These are phyloP conservation scores for Crambe crambe DNA, from an alignment of 37 sponge, comb jelly and placozoan genomes.

Conservation along the genomic window DNA sequence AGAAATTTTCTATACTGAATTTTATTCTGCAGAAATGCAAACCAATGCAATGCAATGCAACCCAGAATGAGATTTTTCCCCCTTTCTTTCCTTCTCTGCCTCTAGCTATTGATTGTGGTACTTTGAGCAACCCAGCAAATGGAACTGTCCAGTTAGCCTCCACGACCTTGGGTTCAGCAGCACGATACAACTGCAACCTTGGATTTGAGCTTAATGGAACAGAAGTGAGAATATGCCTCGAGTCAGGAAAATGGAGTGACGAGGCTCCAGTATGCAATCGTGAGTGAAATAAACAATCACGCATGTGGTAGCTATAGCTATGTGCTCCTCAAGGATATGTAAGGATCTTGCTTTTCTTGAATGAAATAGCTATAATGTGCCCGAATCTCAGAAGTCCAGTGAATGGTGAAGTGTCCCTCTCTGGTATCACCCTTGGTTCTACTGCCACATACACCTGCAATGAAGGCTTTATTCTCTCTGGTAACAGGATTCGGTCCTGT, in stretches of 20 bases:
- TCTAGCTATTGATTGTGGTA: conserved; percentile 54
- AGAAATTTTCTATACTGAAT: too few species aligned
- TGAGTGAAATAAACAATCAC: conserved; percentile 5
- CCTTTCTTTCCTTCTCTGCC: neutral
- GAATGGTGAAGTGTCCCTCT: conserved; percentile 40
- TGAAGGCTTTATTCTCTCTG: conserved; percentile 42
- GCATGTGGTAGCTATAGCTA: neutral
- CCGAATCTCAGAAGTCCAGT: conserved; percentile 15
- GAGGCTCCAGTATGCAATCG: conserved; percentile 21
- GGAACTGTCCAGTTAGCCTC: conserved; percentile 28
- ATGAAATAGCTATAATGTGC: conserved; percentile 40
- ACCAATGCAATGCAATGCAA: too few species aligned
- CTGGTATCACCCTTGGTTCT: conserved; percentile 25
- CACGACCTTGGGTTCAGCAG: conserved; percentile 41
- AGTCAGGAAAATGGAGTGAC: conserved; percentile 53
- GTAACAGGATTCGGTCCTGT: conserved; percentile 38
- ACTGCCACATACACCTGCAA: conserved; percentile 45
- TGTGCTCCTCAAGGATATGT: too few species aligned
- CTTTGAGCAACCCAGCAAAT: conserved; percentile 22
- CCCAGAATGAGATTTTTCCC: neutral
- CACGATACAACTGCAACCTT: conserved; percentile 48
- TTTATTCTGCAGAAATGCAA: too few species aligned
- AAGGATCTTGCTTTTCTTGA: too few species aligned
- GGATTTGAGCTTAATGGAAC: conserved; percentile 49
- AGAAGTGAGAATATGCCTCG: conserved; percentile 23